These are phyloP conservation scores for Orius insidiosus DNA, from an alignment of 1,140 invertebrate genomes.

Conservation along the genomic window DNA sequence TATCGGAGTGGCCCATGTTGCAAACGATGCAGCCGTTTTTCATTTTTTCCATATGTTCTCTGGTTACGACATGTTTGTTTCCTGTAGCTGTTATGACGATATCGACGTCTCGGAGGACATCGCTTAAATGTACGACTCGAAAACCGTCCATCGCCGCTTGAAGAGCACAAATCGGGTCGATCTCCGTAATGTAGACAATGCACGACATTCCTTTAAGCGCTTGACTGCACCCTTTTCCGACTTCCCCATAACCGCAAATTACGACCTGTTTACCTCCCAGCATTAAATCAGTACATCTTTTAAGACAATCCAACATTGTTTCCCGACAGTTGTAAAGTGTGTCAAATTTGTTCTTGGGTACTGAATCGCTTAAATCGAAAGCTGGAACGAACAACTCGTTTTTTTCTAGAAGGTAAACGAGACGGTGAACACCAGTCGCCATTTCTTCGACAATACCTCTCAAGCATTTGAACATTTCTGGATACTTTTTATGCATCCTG, in stretches of 20 bases:
- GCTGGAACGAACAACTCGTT: conserved; percentile 91
- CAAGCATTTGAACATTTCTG: conserved; percentile 85
- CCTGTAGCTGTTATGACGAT: conserved; percentile 91
- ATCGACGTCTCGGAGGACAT: conserved; percentile 84
- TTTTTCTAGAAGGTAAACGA: conserved; percentile 92
- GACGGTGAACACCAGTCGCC: conserved; percentile 88
- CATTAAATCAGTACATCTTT: conserved; percentile 95
- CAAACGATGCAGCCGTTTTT: conserved; percentile 92
- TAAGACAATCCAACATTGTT: conserved; percentile 78
- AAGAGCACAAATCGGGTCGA: conserved; percentile 94
- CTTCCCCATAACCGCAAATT: conserved; percentile 94
- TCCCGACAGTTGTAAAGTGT: conserved; percentile 86
- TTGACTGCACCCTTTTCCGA: conserved; percentile 93
- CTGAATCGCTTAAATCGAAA: conserved; percentile 98
- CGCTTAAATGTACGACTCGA: conserved; percentile 84
- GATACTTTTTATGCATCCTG: conserved; percentile 92
- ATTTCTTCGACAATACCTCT: conserved; percentile 98
- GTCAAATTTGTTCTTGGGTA: conserved; percentile 97
- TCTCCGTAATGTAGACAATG: conserved; percentile 90
- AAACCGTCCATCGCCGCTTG: conserved; percentile 98
- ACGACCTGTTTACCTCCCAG: conserved; percentile 95
- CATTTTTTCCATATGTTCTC: conserved; percentile 93
- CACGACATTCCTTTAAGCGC: conserved; percentile 87
- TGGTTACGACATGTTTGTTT: conserved; percentile 89
- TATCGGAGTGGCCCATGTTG: conserved; percentile 97